Percentiles rank a stretch among this genome's conserved stretches.
phyloP scores from a whole-genome alignment of 2,113 vertebrate genomes.

The Illadopsis cleaveri region DNA sequence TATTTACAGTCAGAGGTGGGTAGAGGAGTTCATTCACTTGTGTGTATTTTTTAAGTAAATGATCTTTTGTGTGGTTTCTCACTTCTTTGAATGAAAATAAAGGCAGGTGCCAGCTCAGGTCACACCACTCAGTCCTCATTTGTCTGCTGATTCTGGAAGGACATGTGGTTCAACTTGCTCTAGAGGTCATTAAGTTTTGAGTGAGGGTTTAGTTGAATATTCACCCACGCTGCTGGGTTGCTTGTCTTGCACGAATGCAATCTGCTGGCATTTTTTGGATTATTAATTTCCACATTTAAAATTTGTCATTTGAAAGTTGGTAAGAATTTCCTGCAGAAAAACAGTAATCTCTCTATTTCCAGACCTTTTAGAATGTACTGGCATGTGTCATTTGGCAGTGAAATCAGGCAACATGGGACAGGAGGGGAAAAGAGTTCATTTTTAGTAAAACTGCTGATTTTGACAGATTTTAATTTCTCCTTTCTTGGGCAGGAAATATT shows the following conservation, averaged over 20 bases:
- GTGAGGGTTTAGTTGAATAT: not conserved
- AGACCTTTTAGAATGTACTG: not conserved
- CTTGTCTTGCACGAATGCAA: not conserved
- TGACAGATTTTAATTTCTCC: not conserved
- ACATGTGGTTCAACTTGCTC: fast-evolving
- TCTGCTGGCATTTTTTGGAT: not conserved
- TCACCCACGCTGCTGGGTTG: not conserved
- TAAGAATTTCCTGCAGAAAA: not conserved
- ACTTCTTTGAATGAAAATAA: not conserved
- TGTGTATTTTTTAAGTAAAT: not conserved
- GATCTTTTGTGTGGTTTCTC: not conserved
- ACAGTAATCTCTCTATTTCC: not conserved
- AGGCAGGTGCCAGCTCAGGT: not conserved
- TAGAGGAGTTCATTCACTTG: not conserved
- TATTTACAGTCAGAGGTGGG: not conserved
- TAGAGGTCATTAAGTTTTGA: not conserved
- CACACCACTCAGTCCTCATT: not conserved
- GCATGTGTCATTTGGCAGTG: not conserved
- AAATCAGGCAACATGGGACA: not conserved
- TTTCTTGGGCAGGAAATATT: not conserved
- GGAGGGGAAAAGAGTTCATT: not conserved
- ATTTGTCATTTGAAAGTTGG: not conserved
- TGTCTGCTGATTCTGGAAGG: not conserved
- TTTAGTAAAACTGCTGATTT: not conserved
- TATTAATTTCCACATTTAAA: not conserved